Base-by-base conservation (phyloP, 2,113 vertebrate genomes). In the Hymenochirus boettgeri region DNA sequence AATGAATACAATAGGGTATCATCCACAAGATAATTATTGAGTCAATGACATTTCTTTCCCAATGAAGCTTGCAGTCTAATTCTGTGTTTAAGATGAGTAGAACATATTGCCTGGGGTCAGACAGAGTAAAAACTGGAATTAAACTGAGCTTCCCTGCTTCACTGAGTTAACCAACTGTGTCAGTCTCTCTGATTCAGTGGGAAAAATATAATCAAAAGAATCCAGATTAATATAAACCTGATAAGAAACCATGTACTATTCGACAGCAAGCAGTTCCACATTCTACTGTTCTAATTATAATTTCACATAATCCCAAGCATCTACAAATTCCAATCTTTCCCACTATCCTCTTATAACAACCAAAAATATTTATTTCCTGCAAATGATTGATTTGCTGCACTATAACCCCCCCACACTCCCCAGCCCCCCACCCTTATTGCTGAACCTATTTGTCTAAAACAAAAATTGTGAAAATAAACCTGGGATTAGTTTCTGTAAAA, bases 341-440 rank as follows among this genome's bases (percentile, higher is more conserved):
- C 61, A 45, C 53, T 52, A 23, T 37, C 33, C 31, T 46, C 29
- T 39, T 26, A 64, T 25, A 24, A 64, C 51, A 64, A 64, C n/a
- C 53, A 52, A 62, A 51, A 15, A 50, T 33, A 39, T 39, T 15
- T 62, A 27, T 62, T 62, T 54, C 46, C n/a, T 5, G 35, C 12
- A 24, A 50, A 55, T 64, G 61, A 45, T 18, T 55, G 51, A 64
- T 63, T 54, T 54, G n/a, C 33, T 45, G 61, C n/a, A 35, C 19
- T 45, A 29, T 64, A 13, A 26, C 54, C 18, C 11, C 11, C n/a
- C 42, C 17, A 33, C n/a, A n/a, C n/a, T n/a, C n/a, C n/a, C n/a
- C n/a, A n/a, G n/a, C n/a, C n/a, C n/a, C n/a, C n/a, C n/a, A n/a
- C n/a, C n/a, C n/a, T n/a, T n/a, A n/a, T n/a, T n/a, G 46, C 48